These are phyloP conservation scores for Rhincodon typus DNA, from an alignment of 2,797 vertebrate genomes.

Conservation along the genomic window DNA sequence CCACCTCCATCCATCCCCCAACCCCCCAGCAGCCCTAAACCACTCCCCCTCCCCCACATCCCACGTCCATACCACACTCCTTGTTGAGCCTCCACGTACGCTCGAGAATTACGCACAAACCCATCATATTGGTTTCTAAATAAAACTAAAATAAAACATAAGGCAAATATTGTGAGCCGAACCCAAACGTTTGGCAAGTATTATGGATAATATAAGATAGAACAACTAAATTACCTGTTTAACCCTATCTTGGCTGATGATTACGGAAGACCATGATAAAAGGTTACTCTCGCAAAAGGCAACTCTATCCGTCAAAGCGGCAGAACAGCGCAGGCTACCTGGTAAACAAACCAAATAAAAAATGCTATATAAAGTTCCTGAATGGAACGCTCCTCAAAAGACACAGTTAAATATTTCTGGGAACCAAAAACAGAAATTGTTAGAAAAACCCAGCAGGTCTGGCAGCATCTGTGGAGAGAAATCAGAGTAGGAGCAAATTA, in stretches of 20 bases:
- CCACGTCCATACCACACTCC: not conserved
- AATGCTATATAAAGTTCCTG: not conserved
- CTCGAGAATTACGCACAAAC: not conserved
- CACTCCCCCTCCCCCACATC: too few relatives aligned
- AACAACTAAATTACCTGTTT: not conserved
- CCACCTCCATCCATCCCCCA: too few relatives aligned
- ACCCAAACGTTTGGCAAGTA: not conserved
- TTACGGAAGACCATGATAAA: not conserved
- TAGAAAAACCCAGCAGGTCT: too few relatives aligned
- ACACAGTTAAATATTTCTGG: not conserved
- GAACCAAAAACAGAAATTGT: too few relatives aligned
- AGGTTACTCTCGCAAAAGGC: not conserved
- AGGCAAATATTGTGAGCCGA: too few relatives aligned
- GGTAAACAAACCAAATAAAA: not conserved
- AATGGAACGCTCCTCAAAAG: not conserved
- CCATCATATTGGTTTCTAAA: not conserved
- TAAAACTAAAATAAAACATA: not conserved
- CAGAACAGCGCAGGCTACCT: not conserved
- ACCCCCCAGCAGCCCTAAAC: rapidly evolving
- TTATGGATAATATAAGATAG: too few relatives aligned
- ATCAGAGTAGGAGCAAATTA: too few relatives aligned
- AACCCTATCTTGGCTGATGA: not conserved
- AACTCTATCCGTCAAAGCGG: not conserved
- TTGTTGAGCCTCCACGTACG: too few relatives aligned
- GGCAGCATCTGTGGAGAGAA: too few relatives aligned